Percentiles rank a stretch among this genome's conserved stretches.
Conservation (phyloP, 2,888 invertebrate species). For the Coleophora flavipennella region DNA sequence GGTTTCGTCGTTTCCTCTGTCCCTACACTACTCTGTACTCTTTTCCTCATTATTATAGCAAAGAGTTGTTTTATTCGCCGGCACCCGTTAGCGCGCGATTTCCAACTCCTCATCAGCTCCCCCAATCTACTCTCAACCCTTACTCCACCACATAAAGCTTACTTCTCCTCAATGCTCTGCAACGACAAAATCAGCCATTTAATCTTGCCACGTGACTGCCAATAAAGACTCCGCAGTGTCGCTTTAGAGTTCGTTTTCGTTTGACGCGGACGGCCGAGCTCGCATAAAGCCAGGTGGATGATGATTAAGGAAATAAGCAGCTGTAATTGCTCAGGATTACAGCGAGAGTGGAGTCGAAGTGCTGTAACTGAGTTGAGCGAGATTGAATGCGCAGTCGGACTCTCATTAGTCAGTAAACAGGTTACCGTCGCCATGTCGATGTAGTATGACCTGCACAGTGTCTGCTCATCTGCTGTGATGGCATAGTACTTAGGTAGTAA, state of each 20-base stretch:
- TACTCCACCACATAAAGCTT: conserved; percentile 15
- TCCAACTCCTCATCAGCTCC: conserved; percentile 50
- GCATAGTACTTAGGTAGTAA: too few relatives aligned
- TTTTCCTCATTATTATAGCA: conserved; percentile 67
- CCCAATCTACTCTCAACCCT: conserved; percentile 26
- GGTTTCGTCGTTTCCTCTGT: neutral
- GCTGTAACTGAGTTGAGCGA: conserved; percentile 35
- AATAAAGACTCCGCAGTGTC: conserved; percentile 9
- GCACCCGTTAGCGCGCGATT: conserved; percentile 65
- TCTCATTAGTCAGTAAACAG: too few relatives aligned
- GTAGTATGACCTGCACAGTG: too few relatives aligned
- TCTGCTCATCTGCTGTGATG: too few relatives aligned
- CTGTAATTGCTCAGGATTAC: too few relatives aligned
- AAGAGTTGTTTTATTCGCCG: conserved; percentile 69
- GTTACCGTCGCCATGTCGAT: too few relatives aligned
- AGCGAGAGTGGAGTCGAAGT: conserved; percentile 37
- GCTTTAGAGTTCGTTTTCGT: conserved; percentile 15
- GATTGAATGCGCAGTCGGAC: conserved; percentile 9
- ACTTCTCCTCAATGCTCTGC: conserved; percentile 19
- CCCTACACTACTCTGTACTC: conserved; percentile 27
- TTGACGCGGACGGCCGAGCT: conserved; percentile 19
- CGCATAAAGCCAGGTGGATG: too few relatives aligned
- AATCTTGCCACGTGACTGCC: conserved; percentile 6
- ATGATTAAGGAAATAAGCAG: conserved; percentile 69
- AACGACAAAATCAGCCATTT: conserved; percentile 24